These are phyloP conservation scores for Nemurella pictetii DNA, from an alignment of 2,888 invertebrate species.

Conservation along the genomic window DNA sequence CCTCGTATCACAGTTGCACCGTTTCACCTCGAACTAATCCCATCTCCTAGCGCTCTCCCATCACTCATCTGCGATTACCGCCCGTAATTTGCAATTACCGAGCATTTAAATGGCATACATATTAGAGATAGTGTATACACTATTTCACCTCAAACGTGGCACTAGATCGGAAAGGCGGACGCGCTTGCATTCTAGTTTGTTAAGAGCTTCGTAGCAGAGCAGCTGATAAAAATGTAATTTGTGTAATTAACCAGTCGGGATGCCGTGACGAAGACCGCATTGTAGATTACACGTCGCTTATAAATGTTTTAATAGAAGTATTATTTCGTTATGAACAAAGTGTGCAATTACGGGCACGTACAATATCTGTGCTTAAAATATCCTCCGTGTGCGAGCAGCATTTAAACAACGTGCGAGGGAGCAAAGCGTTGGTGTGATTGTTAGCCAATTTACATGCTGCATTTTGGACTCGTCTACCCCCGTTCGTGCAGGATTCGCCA, in stretches of 20 bases:
- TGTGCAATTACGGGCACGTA: conserved; percentile 12
- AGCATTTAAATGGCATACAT: not conserved
- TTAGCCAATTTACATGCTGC: no score
- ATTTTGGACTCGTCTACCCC: no score
- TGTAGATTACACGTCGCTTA: conserved; percentile 16
- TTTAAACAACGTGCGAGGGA: no score
- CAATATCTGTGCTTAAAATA: no score
- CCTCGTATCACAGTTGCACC: not conserved
- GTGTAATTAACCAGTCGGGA: not conserved
- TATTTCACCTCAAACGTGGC: not conserved
- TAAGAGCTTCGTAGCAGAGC: not conserved
- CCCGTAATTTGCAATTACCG: not conserved
- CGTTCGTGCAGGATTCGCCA: no score
- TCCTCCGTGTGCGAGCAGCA: no score
- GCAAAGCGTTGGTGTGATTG: no score
- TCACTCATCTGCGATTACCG: not conserved
- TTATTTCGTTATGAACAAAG: conserved; percentile 10
- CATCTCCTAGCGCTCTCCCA: not conserved
- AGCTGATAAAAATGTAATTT: conserved; percentile 16
- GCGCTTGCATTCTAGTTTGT: not conserved
- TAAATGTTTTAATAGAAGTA: conserved; percentile 17
- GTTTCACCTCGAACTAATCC: not conserved
- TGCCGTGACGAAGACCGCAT: conserved; percentile 1
- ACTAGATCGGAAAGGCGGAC: not conserved
- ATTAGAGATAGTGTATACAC: not conserved